A percentile compares a stretch with the other conserved stretches of the same genome.
Evolutionary conservation across 2,113 vertebrate species (phyloP).

Genomic region (Salvelinus alpinus): DNA sequence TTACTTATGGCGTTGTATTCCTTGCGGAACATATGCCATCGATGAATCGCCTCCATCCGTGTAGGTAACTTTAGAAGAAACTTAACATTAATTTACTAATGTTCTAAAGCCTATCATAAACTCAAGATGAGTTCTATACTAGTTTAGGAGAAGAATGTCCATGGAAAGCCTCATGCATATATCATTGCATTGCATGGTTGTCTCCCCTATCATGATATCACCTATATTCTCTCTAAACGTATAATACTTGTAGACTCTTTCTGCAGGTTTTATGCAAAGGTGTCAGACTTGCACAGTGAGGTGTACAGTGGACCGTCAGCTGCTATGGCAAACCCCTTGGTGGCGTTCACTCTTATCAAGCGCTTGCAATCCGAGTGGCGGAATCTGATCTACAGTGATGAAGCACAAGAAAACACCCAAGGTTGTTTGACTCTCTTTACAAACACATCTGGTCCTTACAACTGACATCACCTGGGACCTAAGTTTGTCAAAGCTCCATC

Average conservation of each 20-base stretch:
- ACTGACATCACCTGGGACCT: constrained; percentile 1
- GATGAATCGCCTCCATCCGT: no score
- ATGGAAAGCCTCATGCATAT: no score
- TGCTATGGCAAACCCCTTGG: constrained; percentile 82
- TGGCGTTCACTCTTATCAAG: constrained; percentile 90
- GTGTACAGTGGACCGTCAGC: constrained; percentile 60
- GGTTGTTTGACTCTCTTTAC: constrained; percentile 65
- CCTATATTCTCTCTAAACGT: no score
- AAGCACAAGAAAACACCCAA: constrained; percentile 79
- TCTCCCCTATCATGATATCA: background rate
- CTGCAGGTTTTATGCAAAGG: constrained; percentile 86
- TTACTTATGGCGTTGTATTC: no score
- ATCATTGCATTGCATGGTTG: background rate
- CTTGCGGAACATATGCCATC: no score
- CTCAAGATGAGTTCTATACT: no score
- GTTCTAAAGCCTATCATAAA: no score
- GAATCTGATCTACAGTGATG: constrained; percentile 81
- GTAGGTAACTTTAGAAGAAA: no score
- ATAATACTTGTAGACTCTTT: no score
- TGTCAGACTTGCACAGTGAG: constrained; percentile 74
- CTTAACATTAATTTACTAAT: no score
- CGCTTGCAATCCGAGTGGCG: constrained; percentile 88
- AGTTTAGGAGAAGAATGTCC: no score
- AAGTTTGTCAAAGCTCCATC: background rate
- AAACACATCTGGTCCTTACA: constrained; percentile 53